Percentiles rank a stretch among this genome's conserved stretches.
phyloP scores from a whole-genome alignment of 1,140 invertebrate genomes.

The Calephelis virginiensis region DNA sequence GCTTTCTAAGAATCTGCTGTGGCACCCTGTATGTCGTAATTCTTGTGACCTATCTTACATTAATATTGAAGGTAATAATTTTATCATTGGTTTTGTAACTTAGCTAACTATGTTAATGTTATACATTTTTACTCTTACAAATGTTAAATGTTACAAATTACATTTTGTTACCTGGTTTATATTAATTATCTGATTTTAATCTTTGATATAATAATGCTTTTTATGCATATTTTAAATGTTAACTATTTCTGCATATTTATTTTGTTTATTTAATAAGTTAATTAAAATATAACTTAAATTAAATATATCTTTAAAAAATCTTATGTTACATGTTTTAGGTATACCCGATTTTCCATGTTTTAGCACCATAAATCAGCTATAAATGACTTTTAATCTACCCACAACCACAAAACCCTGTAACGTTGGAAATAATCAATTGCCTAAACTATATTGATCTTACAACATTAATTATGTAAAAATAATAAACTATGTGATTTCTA shows the following conservation, averaged over 20 bases:
- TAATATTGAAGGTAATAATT: too few species aligned
- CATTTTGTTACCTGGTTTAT: too few species aligned
- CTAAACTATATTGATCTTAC: neutral
- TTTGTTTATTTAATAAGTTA: conserved; percentile 4
- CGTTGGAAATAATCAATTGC: conserved; percentile 49
- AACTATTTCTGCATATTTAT: neutral
- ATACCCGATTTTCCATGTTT: conserved; percentile 49
- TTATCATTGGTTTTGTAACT: too few species aligned
- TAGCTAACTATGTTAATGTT: too few species aligned
- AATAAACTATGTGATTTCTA: conserved; percentile 4
- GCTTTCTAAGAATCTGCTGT: too few species aligned
- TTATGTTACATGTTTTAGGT: conserved; percentile 15
- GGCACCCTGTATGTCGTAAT: too few species aligned
- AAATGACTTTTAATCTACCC: conserved; percentile 34
- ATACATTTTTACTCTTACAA: too few species aligned
- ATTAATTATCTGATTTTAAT: too few species aligned
- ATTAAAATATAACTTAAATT: neutral
- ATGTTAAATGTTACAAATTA: too few species aligned
- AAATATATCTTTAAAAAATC: neutral
- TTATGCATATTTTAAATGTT: too few species aligned
- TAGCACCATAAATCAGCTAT: conserved; percentile 58
- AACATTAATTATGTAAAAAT: neutral
- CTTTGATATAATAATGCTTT: too few species aligned
- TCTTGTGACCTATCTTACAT: too few species aligned
- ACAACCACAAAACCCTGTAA: conserved; percentile 46